Evolutionary conservation across 1,140 invertebrate species (phyloP), one percentile per base, ranked within the genome.

Genomic region (Procambarus clarkii): DNA sequence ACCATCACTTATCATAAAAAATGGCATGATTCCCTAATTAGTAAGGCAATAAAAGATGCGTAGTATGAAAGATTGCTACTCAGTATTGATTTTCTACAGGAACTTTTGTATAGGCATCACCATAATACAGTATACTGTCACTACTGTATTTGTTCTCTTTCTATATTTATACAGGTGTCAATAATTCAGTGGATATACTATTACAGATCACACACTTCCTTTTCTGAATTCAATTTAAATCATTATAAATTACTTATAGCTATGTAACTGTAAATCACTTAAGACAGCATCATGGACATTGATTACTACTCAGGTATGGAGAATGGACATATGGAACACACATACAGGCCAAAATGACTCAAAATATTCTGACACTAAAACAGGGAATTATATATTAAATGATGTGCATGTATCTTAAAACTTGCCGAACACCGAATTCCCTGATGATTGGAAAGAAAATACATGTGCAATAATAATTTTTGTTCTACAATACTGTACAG

Each of bases 11-110:
- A 80, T 50, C 80, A 82, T 58, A 82, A 58, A 8, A 79, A 82
- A 82, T 54, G 80, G 11, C 24, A 82, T 21, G 80, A 82, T 24
- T 60, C n/a, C 50, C 46, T 82, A 82, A 24, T 54, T 34, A 54
- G 50, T 82, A 82, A 86, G 83, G 83, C 83, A 76, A 76, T 86
- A 71, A 45, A 76, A 71, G 64, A 86, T 86, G 64, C 83, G 50
- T 54, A 86, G 44, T 71, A 86, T 86, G 21, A 86, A 86, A 86
- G 24, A 76, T 46, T n/a, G 45, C 45, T 86, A 76, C 45, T 11
- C 76, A 76, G 48, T 76, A 86, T 45, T 76, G 69, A 76, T 86
- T 86, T 76, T 54, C 83, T 86, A 86, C 83, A 86, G 83, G 83
- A 86, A 86, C 83, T 86, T 86, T 86, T 44, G 83, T 86, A 64